A percentile compares a stretch with the other conserved stretches of the same genome.
These are phyloP conservation scores for Thaumatotibia leucotreta DNA, from an alignment of 1,140 invertebrate genomes.

Conservation along the genomic window DNA sequence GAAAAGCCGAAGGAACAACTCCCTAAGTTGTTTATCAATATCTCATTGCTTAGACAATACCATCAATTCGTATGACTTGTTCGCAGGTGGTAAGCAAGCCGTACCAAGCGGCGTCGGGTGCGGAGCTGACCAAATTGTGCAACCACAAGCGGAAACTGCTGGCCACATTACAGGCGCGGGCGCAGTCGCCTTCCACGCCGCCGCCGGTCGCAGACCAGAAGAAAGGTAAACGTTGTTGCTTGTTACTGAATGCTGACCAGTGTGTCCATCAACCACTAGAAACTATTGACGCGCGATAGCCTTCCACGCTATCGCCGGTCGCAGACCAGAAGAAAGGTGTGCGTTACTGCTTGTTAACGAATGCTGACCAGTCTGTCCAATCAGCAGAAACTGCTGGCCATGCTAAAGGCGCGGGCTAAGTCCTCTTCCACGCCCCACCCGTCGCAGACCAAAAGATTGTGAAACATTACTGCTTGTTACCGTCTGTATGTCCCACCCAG, in stretches of 20 bases:
- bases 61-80: constrained; percentile 12
- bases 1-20: no score
- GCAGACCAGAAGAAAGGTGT: constrained; percentile 65
- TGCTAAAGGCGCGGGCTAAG: no score
- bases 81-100: constrained; percentile 83
- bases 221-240: constrained; percentile 46
- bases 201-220: constrained; percentile 62
- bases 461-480: no score
- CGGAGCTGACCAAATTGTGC: constrained; percentile 87
- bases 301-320: constrained; percentile 62
- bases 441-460: no score
- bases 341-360: not conserved
- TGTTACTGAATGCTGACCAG: constrained; percentile 80
- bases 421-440: no score
- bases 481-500: no score
- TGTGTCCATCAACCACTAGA: constrained; percentile 92
- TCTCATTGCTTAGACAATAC: no score
- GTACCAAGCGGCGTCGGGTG: constrained; percentile 80
- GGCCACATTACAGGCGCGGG: constrained; percentile 71
- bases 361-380: no score
- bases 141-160: constrained; percentile 92
- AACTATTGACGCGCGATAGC: constrained; percentile 81
- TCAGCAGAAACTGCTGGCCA: no score
- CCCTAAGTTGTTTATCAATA: no score
- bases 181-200: constrained; percentile 63